A percentile compares a stretch with the other conserved stretches of the same genome.
Conservation (phyloP, 2,888 invertebrate genomes). For the Lasioglossum pauxillum region DNA sequence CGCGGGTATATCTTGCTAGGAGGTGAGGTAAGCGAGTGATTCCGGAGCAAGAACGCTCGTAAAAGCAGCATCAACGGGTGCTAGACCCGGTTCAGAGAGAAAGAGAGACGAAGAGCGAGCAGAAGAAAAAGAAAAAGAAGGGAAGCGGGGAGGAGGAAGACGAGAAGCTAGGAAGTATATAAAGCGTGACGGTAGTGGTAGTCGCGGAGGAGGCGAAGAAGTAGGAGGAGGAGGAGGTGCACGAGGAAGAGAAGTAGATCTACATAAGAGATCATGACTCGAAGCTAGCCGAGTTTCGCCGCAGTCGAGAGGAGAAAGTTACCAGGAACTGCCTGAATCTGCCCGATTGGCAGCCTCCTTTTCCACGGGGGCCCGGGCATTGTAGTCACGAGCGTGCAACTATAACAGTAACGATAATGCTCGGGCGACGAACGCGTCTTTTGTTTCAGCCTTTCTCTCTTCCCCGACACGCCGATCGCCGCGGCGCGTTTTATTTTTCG, state of each 20-base stretch:
- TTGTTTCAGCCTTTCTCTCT: constrained; percentile 47
- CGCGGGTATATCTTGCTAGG: constrained; percentile 65
- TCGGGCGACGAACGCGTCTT: constrained; percentile 66
- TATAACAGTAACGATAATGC: constrained; percentile 70
- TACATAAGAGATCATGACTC: constrained; percentile 81
- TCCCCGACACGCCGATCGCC: not conserved
- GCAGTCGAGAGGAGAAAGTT: constrained; percentile 78
- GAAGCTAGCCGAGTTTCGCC: constrained; percentile 80
- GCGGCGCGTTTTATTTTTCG: not conserved
- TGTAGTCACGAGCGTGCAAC: constrained; percentile 77
- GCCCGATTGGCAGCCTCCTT: constrained; percentile 76
- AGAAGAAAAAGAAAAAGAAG: not conserved
- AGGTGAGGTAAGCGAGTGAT: constrained; percentile 71
- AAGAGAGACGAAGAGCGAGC: constrained; percentile 16
- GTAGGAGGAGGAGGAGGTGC: constrained; percentile 10
- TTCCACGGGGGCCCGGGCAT: constrained; percentile 70
- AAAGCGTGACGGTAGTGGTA: constrained; percentile 34
- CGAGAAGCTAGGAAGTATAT: constrained; percentile 22
- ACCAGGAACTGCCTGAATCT: constrained; percentile 78
- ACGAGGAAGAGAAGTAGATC: constrained; percentile 69
- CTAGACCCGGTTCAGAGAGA: constrained; percentile 16
- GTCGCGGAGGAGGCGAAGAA: constrained; percentile 32
- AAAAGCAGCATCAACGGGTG: constrained; percentile 34
- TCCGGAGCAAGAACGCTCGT: constrained; percentile 63
- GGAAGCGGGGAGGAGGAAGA: constrained; percentile 23